phyloP scores from a whole-genome alignment of 2,797 vertebrate species.

The Babyrousa celebensis region DNA sequence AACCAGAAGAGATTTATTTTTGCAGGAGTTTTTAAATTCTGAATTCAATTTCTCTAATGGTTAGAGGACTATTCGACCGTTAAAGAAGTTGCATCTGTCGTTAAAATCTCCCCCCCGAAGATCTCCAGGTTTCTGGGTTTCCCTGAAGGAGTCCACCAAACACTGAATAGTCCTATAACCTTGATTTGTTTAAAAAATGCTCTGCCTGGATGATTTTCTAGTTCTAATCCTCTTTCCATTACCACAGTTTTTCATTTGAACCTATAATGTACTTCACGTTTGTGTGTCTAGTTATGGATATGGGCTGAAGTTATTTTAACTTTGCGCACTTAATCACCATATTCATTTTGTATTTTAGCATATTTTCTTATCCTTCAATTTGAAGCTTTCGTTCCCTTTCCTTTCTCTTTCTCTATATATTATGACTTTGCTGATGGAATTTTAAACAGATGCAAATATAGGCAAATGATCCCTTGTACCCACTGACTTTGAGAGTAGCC shows the following conservation, averaged over 20 bases:
- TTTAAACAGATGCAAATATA: background rate
- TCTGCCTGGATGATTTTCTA: background rate
- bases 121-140: background rate
- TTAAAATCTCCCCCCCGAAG: constrained; percentile 30
- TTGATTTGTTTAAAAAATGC: background rate
- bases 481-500: background rate
- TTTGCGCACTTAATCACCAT: background rate
- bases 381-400: background rate
- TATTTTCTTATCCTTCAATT: background rate
- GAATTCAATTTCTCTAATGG: constrained; percentile 42
- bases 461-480: background rate
- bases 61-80: constrained; percentile 27
- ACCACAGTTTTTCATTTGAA: background rate
- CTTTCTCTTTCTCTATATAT: background rate
- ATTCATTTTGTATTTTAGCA: background rate
- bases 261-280: background rate
- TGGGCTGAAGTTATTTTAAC: background rate
- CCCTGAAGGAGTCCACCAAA: background rate
- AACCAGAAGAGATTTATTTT: constrained; percentile 43
- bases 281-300: background rate
- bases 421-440: background rate
- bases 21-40: constrained; percentile 39
- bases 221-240: constrained; percentile 13
- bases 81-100: constrained; percentile 59
- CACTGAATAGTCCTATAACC: background rate